Percentiles rank a stretch among this genome's conserved stretches.
phyloP scores from a whole-genome alignment of 2,888 invertebrate species.

The Chironomus tentans region DNA sequence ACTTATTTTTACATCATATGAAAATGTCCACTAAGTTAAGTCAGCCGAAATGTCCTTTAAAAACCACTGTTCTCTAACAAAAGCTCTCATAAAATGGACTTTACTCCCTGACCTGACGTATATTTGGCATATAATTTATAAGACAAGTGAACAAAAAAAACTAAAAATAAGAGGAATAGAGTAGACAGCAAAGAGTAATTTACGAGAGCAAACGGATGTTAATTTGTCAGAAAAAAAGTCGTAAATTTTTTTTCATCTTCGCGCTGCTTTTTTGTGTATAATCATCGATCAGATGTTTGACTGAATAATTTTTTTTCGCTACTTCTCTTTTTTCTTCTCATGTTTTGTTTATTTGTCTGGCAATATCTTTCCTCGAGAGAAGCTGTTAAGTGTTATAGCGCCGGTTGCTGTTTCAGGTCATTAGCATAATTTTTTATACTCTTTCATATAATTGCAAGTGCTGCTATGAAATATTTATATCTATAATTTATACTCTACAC shows the following conservation, averaged over 20 bases:
- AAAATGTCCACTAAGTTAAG: no score
- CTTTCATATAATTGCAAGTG: no score
- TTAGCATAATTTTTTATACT: background rate
- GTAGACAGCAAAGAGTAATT: background rate
- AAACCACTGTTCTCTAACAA: no score
- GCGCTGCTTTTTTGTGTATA: background rate
- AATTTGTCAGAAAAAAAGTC: background rate
- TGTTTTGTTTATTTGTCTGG: background rate
- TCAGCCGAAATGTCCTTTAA: no score
- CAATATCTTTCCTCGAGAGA: background rate
- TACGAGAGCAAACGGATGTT: background rate
- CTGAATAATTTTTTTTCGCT: background rate
- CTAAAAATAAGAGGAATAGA: background rate
- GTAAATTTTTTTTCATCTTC: background rate
- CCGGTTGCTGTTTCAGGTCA: background rate
- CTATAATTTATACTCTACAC: no score
- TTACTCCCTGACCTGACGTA: background rate
- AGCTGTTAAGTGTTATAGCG: background rate
- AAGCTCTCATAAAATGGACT: no score
- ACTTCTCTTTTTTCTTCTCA: background rate
- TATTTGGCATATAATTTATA: background rate
- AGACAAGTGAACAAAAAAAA: background rate
- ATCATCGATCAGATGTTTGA: background rate
- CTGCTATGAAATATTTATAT: no score
- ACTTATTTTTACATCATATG: no score